Evolutionary conservation across 2,888 invertebrate species (phyloP), one percentile per base, ranked within the genome.

Genomic region (Athrips mouffetella): DNA sequence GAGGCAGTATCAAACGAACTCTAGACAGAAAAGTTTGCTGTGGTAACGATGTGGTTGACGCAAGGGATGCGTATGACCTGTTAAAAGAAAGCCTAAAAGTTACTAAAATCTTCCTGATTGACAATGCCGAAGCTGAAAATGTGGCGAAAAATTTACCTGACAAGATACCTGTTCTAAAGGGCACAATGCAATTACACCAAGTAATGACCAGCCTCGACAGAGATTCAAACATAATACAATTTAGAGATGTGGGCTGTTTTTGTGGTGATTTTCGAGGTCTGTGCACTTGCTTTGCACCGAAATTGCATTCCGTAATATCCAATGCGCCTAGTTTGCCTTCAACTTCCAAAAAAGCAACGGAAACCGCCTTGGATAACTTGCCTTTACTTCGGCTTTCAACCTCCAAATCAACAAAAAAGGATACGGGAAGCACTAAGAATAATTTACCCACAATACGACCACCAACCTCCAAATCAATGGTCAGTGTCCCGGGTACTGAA

Each of bases 1-100:
- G 56, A 7, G 54, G 58, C 13, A 33, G 31, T 20, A n/a, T 41
- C 2, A 47, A 41, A 47, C 47, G 41, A 1, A 41, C 25, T 16
- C 41, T 47, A 2, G 41, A 41, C 10, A 41, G 21, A 37, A 35
- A 44, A 27, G 37, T 37, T 16, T 42, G 48, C 44, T 11, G 15
- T 20, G 44, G 44, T 2, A 44, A 4, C 41, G 30, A 47, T n/a
- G n/a, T n/a, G n/a, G n/a, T n/a, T n/a, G n/a, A n/a, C n/a, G n/a
- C n/a, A n/a, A n/a, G n/a, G n/a, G n/a, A n/a, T n/a, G n/a, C n/a
- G n/a, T n/a, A n/a, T n/a, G n/a, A n/a, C n/a, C n/a, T n/a, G n/a
- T n/a, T n/a, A n/a, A n/a, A n/a, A n/a, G n/a, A n/a, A n/a, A n/a
- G n/a, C n/a, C n/a, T n/a, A n/a, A n/a, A n/a, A n/a, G n/a, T n/a